phyloP scores from a whole-genome alignment of 64 coral and sea anemone genomes.

The Acropora yongei region DNA sequence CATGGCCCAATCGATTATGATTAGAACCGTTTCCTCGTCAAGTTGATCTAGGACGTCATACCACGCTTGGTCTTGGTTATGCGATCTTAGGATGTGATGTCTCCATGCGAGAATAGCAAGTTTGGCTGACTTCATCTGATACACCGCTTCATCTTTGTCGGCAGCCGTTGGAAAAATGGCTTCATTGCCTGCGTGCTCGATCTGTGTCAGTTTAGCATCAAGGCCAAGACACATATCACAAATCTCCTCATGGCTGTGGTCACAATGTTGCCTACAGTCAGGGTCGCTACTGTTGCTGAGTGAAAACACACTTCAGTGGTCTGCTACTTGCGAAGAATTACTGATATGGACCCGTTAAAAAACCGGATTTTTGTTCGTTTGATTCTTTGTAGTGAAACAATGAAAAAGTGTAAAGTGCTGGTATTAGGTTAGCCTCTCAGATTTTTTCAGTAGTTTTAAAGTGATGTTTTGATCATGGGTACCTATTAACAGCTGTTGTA shows the following conservation, averaged over 20 bases:
- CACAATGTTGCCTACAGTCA: neutral
- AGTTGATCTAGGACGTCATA: slow-evolving; percentile 7
- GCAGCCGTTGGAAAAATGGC: neutral
- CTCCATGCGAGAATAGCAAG: slow-evolving; percentile 19
- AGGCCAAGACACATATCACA: neutral
- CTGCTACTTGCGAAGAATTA: neutral
- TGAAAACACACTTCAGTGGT: neutral
- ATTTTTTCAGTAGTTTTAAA: too few species aligned
- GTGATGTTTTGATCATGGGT: too few species aligned
- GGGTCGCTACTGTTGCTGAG: neutral
- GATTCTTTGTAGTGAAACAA: too few species aligned
- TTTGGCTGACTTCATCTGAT: neutral
- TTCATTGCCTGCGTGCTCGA: neutral
- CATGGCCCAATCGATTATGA: neutral
- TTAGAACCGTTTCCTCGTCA: slow-evolving; percentile 14
- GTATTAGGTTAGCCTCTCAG: too few species aligned
- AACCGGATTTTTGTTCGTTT: neutral
- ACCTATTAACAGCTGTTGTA: too few species aligned
- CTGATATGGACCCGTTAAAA: neutral
- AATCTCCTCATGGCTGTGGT: neutral
- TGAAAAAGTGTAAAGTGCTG: too few species aligned
- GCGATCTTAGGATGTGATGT: slow-evolving; percentile 23
- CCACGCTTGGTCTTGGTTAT: neutral
- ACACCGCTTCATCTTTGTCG: neutral
- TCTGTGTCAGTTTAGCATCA: neutral